A percentile compares a stretch with the other conserved stretches of the same genome.
Evolutionary conservation across 2,113 vertebrate genomes (phyloP).

Genomic region (Zingel zingel): DNA sequence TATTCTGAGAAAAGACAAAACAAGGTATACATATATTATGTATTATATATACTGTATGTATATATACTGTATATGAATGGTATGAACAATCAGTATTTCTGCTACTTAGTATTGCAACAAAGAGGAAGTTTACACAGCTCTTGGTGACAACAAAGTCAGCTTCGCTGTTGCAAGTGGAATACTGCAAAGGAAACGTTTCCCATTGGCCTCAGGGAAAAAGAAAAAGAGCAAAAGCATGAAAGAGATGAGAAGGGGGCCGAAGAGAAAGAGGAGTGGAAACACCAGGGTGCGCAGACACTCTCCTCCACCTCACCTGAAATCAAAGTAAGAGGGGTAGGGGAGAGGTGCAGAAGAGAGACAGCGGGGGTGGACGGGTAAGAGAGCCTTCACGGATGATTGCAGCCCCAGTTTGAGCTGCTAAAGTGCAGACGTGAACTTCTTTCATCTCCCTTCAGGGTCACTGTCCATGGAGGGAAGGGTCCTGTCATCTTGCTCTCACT

Average conservation of each 20-base stretch:
- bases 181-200: conserved; percentile 16
- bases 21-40: background rate
- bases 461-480: conserved; percentile 96
- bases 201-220: conserved; percentile 14
- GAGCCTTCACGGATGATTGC: conserved; percentile 81
- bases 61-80: background rate
- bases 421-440: conserved; percentile 95
- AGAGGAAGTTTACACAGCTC: conserved; percentile 14
- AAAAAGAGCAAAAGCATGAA: conserved; percentile 37
- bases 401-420: conserved; percentile 82
- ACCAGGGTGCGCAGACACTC: conserved; percentile 31
- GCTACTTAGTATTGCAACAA: conserved; percentile 13
- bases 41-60: too few species aligned
- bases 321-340: conserved; percentile 56
- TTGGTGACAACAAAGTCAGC: conserved; percentile 34
- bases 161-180: background rate
- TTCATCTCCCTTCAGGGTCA: conserved; percentile 98
- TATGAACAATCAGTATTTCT: conserved; percentile 7
- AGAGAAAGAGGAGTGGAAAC: conserved; percentile 47
- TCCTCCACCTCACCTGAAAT: conserved; percentile 61
- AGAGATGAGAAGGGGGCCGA: conserved; percentile 26
- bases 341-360: conserved; percentile 50
- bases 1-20: conserved; percentile 12
- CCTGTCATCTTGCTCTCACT: conserved; percentile 93
- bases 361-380: conserved; percentile 50